Conservation (phyloP, 2,888 invertebrate genomes). For the Dione juno region DNA sequence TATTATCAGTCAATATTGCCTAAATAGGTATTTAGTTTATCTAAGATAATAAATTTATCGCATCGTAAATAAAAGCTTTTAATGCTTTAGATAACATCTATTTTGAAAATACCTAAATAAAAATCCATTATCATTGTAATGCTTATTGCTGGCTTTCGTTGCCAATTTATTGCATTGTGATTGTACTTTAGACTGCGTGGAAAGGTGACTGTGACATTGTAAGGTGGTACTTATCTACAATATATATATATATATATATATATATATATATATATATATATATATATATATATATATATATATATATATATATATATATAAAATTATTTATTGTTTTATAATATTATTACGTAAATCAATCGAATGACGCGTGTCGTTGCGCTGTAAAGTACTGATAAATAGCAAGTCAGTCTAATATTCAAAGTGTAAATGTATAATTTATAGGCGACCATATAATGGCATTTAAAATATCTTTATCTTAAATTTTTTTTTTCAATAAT, state of each 20-base stretch:
- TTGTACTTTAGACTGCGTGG: not conserved
- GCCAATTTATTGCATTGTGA: not conserved
- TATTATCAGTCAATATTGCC: not conserved
- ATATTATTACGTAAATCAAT: not conserved
- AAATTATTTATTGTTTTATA: not conserved
- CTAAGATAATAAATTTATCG: not conserved
- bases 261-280: no score
- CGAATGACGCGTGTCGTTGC: not conserved
- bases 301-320: not conserved
- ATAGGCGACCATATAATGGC: no score
- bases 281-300: no score
- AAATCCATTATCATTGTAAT: not conserved
- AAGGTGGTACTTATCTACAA: slow-evolving; percentile 1
- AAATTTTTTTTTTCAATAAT: no score
- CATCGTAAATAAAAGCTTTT: not conserved
- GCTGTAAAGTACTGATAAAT: slow-evolving; percentile 1
- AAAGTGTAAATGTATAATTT: slow-evolving; percentile 8
- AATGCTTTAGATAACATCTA: not conserved
- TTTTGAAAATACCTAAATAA: not conserved
- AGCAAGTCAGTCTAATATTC: slow-evolving; percentile 21
- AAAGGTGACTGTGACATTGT: slow-evolving; percentile 20
- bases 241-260: no score
- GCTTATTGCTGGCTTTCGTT: not conserved
- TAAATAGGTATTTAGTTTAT: not conserved
- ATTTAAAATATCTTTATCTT: no score